phyloP scores from a whole-genome alignment of 1,140 invertebrate genomes.

The Zaprionus inermis region DNA sequence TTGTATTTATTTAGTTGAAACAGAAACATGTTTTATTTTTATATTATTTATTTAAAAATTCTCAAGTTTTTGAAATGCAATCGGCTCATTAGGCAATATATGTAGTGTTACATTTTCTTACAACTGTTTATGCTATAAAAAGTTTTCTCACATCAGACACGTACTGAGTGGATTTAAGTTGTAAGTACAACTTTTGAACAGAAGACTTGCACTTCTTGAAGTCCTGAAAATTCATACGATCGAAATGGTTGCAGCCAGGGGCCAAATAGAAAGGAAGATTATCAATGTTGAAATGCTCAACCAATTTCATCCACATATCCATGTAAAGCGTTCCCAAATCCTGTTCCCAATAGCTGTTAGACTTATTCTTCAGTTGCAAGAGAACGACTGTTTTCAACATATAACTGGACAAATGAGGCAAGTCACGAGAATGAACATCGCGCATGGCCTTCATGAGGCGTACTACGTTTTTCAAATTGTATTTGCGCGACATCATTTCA shows the following conservation, averaged over 20 bases:
- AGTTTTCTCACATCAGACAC: not conserved
- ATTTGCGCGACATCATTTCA: conserved; percentile 22
- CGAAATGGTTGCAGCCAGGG: conserved; percentile 28
- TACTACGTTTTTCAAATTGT: conserved; percentile 46
- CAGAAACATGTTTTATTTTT: not conserved
- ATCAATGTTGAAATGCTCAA: not conserved
- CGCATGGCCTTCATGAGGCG: conserved; percentile 54
- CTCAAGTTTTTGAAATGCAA: not conserved
- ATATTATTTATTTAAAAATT: not conserved
- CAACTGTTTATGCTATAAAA: not conserved
- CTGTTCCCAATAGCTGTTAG: conserved; percentile 16
- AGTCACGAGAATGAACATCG: not conserved
- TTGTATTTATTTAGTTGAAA: not conserved
- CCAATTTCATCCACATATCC: conserved; percentile 41
- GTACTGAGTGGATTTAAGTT: not conserved
- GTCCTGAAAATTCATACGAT: conserved; percentile 11
- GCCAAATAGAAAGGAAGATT: conserved; percentile 38
- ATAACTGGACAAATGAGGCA: conserved; percentile 47
- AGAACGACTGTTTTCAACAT: conserved; percentile 54
- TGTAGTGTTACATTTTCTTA: not conserved
- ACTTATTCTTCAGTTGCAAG: not conserved
- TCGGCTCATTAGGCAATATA: not conserved
- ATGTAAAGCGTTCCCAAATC: conserved; percentile 22
- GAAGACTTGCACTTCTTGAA: not conserved
- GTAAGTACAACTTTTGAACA: not conserved